Percentiles rank a stretch among this genome's conserved stretches.
phyloP scores from a whole-genome alignment of 2,888 invertebrate species.

The Cantharis flavilabris region DNA sequence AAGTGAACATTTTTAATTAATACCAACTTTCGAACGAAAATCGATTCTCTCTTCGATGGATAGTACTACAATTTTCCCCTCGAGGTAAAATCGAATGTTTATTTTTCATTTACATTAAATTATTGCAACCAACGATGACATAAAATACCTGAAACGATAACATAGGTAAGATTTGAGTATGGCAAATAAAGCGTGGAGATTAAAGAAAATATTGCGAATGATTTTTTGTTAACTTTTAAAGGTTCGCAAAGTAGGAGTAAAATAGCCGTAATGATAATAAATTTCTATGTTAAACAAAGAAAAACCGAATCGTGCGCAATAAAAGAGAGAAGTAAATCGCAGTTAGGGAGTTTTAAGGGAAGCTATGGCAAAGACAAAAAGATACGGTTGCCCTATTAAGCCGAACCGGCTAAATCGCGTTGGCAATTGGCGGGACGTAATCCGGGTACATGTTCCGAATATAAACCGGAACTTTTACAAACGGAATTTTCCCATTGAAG shows the following conservation, averaged over 20 bases:
- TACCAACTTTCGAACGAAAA: background rate
- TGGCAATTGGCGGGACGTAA: conserved; percentile 31
- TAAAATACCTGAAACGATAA: background rate
- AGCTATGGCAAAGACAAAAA: conserved; percentile 15
- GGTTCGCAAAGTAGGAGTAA: conserved; percentile 8
- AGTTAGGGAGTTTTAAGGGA: conserved; percentile 11
- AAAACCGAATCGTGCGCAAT: conserved; percentile 17
- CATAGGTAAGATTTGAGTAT: background rate
- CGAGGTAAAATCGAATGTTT: background rate
- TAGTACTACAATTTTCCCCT: background rate
- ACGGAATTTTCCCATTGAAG: conserved; percentile 19
- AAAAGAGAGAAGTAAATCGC: conserved; percentile 15
- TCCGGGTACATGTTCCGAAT: conserved; percentile 26
- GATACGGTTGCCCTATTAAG: conserved; percentile 23
- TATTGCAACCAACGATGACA: background rate
- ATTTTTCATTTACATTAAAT: background rate
- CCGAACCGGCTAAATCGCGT: conserved; percentile 22
- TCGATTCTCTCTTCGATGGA: background rate
- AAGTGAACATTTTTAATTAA: background rate
- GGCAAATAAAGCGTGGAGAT: background rate
- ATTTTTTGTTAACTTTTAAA: background rate
- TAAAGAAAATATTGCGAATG: background rate
- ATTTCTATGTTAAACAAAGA: conserved; percentile 14
- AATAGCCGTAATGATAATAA: conserved; percentile 9
- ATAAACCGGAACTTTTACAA: conserved; percentile 26